Evolutionary conservation across 2,113 vertebrate species (phyloP).

Genomic region (Onychostoma macrolepis): DNA sequence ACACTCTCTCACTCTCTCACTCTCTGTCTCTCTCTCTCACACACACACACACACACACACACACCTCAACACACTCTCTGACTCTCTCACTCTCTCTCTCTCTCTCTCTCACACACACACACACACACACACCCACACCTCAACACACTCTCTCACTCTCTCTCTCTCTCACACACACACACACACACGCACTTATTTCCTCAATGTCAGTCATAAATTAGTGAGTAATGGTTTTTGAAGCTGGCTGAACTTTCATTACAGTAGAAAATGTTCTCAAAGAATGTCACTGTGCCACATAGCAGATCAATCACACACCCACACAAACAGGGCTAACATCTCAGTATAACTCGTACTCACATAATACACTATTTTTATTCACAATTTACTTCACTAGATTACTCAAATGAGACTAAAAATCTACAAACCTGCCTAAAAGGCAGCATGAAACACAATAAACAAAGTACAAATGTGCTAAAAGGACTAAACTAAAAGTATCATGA

Average conservation of each 20-base stretch:
- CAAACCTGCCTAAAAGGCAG: background rate
- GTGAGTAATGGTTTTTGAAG: conserved; percentile 36
- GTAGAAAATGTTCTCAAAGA: background rate
- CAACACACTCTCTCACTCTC: too few species aligned
- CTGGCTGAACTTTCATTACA: conserved; percentile 2
- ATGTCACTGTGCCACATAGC: conserved; percentile 36
- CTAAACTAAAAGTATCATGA: too few species aligned
- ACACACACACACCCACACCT: too few species aligned
- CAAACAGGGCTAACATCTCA: background rate
- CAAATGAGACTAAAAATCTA: background rate
- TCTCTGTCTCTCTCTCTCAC: too few species aligned
- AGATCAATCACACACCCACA: conserved; percentile 7
- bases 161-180: background rate
- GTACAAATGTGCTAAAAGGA: too few species aligned
- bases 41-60: background rate
- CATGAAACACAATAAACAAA: too few species aligned
- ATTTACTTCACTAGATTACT: too few species aligned
- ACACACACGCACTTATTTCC: background rate
- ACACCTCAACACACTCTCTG: too few species aligned
- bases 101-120: background rate
- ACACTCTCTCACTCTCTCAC: too few species aligned
- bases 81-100: background rate
- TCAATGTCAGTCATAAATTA: background rate
- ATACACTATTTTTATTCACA: too few species aligned
- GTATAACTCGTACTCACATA: background rate